Base-by-base conservation (phyloP, 2,797 vertebrate genomes). In the Florisuga fusca region DNA sequence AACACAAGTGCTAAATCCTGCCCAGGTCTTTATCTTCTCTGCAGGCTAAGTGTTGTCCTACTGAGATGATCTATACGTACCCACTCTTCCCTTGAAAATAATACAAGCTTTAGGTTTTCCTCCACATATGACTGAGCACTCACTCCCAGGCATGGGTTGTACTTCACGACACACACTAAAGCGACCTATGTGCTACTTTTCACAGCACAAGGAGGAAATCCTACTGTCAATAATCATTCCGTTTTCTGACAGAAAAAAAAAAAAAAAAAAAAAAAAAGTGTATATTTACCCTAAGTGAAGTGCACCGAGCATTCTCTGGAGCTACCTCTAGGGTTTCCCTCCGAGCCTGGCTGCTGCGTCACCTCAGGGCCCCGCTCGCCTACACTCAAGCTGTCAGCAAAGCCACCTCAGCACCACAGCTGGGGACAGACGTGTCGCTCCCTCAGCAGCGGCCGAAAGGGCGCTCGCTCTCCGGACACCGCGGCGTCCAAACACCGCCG, bases 121-220 rank as follows among this genome's bases (percentile, higher is more conserved):
- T 59, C 33, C 33, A 72, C 62, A 19, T 2, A 0, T 3, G 54
- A 43, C 29, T 4, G n/a, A 80, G 13, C 34, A 8, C 53, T 29
- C 61, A 8, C 41, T 55, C 21, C 48, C 1, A 1, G 17, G 21
- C 18, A 38, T 0, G 11, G 23, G 6, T 0, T 31, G 46, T 5
- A 34, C 25, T 19, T 10, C 7, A 26, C 2, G 9, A 48, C 50
- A 33, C 3, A 23, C 0, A 10, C 8, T 31, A n/a, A 31, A 78
- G 45, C 75, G 59, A 77, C 1, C 63, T 33, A 12, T 0, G 23
- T 4, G 23, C 77, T 1, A 2, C 1, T 2, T 7, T 21, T 64
- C n/a, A 45, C 26, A n/a, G 25, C 33, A 6, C 33, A 23, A 21
- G 7, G 11, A 7, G 4, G 1, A 19, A 64, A 51, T 10, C 41